These are phyloP conservation scores for Podiceps cristatus DNA, from an alignment of 2,113 vertebrate species.

Conservation along the genomic window DNA sequence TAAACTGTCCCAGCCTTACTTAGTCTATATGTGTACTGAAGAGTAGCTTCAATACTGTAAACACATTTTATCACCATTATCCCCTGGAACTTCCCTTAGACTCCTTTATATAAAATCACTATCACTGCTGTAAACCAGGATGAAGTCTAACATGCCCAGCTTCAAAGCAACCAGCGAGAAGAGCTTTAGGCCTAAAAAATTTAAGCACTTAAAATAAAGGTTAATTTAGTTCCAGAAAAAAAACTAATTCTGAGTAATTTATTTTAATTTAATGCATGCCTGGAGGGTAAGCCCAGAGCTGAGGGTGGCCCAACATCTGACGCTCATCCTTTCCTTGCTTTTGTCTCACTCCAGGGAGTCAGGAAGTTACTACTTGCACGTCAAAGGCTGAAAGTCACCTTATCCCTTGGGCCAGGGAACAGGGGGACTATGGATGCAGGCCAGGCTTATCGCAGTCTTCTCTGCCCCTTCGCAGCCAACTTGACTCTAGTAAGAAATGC, in stretches of 20 bases:
- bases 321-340: neutral
- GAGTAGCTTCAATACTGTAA: neutral
- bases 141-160: neutral
- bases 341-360: neutral
- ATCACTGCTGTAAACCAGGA: neutral
- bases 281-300: neutral
- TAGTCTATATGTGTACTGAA: neutral
- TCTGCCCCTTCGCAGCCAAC: neutral
- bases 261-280: neutral
- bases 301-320: neutral
- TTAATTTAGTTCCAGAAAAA: constrained; percentile 10
- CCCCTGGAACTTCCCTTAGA: neutral
- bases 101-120: neutral
- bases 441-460: neutral
- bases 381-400: neutral
- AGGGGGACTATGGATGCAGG: neutral
- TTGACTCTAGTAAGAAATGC: neutral
- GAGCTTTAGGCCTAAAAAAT: neutral
- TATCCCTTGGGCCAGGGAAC: neutral
- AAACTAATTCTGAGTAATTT: constrained; percentile 4
- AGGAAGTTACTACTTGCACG: neutral
- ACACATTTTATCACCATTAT: neutral
- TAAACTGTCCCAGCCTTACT: neutral
- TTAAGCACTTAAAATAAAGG: constrained; percentile 14
- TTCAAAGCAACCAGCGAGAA: neutral